Base-by-base conservation (phyloP, 2,888 invertebrate species). In the Piscicola geometra region DNA sequence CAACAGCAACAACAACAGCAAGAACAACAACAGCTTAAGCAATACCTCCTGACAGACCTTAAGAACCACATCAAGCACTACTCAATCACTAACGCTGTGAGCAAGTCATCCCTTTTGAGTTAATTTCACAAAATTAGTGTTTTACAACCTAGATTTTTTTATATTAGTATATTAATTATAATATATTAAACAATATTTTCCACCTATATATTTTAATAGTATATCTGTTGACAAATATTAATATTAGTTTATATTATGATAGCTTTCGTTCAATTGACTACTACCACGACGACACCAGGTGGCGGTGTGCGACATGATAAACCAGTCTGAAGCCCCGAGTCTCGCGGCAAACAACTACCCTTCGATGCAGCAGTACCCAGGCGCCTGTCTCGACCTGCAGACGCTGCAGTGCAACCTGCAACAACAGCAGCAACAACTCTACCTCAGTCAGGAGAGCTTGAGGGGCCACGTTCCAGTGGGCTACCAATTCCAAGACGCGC, bases 1-100 rank as follows among this genome's bases (percentile, higher is more conserved):
- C 78, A 77, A 56, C 76, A 78, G 41, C 78, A 71, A 76, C 77
- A 75, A 28, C 75, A 77, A 50, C 77, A 79, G 77, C 81, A 79
- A 72, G 76, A 77, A 32, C 79, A 80, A 77, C 80, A 81, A 76
- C 80, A 80, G 76, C 77, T 78, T 66, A 64, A 76, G 41, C 68
- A 75, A 56, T 64, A 70, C n/a, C 73, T 67, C n/a, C 25, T 56
- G 15, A 56, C 3, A 56, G 21, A 56, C 60, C 60, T 56, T n/a
- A 25, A 56, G 25, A 56, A 56, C 25, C 60, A 56, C 25, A 56
- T 56, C 25, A 41, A 41, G 41, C 41, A 41, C 41, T 41, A 41
- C 41, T 41, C 41, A 41, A 41, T 41, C 41, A 41, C 41, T 15
- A 41, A 41, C 41, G 41, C 41, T 41, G 41, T 41, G 5, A 41